These are phyloP conservation scores for Agriotes lineatus DNA, from an alignment of 2,888 invertebrate species.

Conservation along the genomic window DNA sequence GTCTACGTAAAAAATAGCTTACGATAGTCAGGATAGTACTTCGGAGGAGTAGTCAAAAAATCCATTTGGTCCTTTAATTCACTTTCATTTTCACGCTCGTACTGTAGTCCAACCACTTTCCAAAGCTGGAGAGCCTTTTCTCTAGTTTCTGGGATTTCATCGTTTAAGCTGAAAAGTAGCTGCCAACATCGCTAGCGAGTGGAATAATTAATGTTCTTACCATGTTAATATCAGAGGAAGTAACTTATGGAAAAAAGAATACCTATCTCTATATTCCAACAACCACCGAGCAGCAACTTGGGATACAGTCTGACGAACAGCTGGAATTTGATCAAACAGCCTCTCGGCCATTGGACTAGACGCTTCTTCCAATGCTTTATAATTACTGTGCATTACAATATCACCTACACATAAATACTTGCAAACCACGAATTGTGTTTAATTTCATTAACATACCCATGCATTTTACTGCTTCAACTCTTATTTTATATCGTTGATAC, in stretches of 20 bases:
- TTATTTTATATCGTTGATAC: slow-evolving; percentile 87
- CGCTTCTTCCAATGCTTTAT: slow-evolving; percentile 71
- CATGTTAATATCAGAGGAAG: slow-evolving; percentile 88
- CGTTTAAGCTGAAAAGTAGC: slow-evolving; percentile 83
- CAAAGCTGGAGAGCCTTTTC: slow-evolving; percentile 75
- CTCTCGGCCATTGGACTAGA: slow-evolving; percentile 87
- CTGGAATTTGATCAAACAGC: slow-evolving; percentile 85
- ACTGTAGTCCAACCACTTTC: slow-evolving; percentile 81
- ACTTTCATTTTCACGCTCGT: slow-evolving; percentile 87
- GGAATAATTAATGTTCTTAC: too few species aligned
- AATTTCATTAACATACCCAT: slow-evolving; percentile 72
- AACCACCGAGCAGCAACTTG: slow-evolving; percentile 84
- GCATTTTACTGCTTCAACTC: slow-evolving; percentile 80
- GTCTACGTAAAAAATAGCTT: slow-evolving; percentile 49
- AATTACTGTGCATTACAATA: slow-evolving; percentile 71
- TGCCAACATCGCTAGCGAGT: too few species aligned
- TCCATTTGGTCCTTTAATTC: slow-evolving; percentile 88
- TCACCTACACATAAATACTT: slow-evolving; percentile 68
- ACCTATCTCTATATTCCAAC: slow-evolving; percentile 83
- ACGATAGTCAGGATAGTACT: slow-evolving; percentile 81
- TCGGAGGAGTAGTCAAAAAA: slow-evolving; percentile 75
- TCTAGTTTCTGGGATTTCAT: slow-evolving; percentile 82
- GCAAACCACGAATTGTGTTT: too few species aligned
- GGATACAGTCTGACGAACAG: slow-evolving; percentile 83
- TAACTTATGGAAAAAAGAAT: slow-evolving; percentile 89